Percentiles rank a stretch among this genome's conserved stretches.
These are phyloP conservation scores for Mycogona germanica DNA, from an alignment of 2,888 invertebrate genomes.

Conservation along the genomic window DNA sequence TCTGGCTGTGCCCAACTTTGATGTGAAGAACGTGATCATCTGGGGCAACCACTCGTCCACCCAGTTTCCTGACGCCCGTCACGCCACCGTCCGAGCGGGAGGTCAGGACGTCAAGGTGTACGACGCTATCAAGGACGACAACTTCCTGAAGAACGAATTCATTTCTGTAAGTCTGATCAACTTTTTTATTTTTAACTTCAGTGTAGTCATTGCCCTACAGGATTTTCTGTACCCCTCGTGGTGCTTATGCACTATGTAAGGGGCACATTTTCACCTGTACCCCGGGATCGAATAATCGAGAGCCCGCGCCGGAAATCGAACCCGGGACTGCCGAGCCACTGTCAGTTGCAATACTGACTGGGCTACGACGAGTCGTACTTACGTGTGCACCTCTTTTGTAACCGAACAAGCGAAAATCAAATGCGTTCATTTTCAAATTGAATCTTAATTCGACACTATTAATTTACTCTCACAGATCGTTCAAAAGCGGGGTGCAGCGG, in stretches of 20 bases:
- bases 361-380: no score
- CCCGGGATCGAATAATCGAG: no score
- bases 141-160: slow-evolving; percentile 68
- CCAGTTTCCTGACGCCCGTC: slow-evolving; percentile 87
- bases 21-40: slow-evolving; percentile 83
- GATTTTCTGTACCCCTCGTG: background rate
- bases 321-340: no score
- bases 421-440: background rate
- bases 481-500: slow-evolving; percentile 94
- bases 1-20: slow-evolving; percentile 45
- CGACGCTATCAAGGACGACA: slow-evolving; percentile 64
- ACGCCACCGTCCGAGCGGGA: slow-evolving; percentile 47
- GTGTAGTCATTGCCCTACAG: no score
- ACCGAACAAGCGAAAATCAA: background rate
- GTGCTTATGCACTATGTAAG: no score
- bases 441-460: slow-evolving; percentile 8
- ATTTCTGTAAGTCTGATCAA: slow-evolving; percentile 44
- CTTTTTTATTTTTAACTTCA: no score
- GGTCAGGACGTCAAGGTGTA: slow-evolving; percentile 47
- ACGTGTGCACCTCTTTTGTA: no score
- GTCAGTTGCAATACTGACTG: no score
- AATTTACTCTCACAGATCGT: slow-evolving; percentile 48
- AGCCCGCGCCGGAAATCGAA: no score
- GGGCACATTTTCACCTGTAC: no score
- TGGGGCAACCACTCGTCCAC: slow-evolving; percentile 99